Base-by-base conservation (phyloP, 2,888 invertebrate genomes). In the Leptinotarsa juncta region DNA sequence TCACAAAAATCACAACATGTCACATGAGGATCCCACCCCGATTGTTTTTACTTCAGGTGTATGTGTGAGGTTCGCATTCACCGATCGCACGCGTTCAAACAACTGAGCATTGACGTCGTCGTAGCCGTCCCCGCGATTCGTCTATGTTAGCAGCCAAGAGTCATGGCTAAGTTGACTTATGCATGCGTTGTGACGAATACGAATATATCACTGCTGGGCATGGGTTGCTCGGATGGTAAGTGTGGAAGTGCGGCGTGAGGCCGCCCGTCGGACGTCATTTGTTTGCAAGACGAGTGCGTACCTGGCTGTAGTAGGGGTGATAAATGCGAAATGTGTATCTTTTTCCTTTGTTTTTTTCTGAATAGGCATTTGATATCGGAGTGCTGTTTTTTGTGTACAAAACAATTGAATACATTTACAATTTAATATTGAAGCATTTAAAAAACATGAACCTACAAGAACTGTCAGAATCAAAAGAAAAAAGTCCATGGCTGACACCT, bases 131-230 rank as follows among this genome's bases (percentile, higher is more conserved):
- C 74, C 75, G 84, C 85, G 84, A 85, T 82, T 86, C 86, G 76
- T 76, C 73, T 72, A 68, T 55, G 20, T 53, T 69, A 67, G 62
- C 65, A 67, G 48, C 70, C 72, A 51, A 65, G 55, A 83, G 81
- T 84, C 83, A 83, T 82, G 81, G 78, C 80, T 77, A 79, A 77
- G 81, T 81, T 81, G 80, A 79, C 83, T 81, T 82, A 83, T 76
- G 77, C 75, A 65, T 65, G 67, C 67, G 71, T 62, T 83, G 85
- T 85, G 86, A 86, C 86, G 87, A 86, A 86, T 87, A 86, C 86
- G 85, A 87, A 86, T 85, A 84, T 83, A 85, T 83, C 77, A 74
- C 62, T 48, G 71, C 62, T 51, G 51, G 65, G 71, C 76, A 73
- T 65, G 69, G 68, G 76, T 72, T 72, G 73, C 71, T 72, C 69